Conservation (phyloP, 2,113 vertebrate species). For the Leucoraja erinaceus region DNA sequence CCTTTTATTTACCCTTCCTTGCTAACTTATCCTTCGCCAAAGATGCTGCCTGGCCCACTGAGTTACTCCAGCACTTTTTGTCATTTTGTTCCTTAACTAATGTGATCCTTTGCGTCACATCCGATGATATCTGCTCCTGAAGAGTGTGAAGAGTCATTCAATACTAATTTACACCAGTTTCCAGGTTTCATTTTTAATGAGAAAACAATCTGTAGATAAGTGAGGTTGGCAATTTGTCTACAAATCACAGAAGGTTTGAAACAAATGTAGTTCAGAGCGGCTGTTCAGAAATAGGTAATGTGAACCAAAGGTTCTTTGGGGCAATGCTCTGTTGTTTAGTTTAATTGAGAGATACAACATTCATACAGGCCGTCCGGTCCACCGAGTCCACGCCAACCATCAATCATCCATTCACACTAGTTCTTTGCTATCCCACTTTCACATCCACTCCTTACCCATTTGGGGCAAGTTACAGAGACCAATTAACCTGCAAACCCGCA, state of each 20-base stretch:
- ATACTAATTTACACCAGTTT: neutral
- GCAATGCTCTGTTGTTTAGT: neutral
- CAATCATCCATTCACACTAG: too few species aligned
- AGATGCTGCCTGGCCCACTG: too few species aligned
- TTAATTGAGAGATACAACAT: too few species aligned
- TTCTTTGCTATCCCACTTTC: too few species aligned
- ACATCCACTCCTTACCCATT: too few species aligned
- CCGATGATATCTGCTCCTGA: neutral
- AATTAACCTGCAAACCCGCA: too few species aligned
- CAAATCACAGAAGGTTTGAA: neutral
- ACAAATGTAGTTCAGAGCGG: neutral
- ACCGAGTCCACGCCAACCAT: too few species aligned
- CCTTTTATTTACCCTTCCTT: neutral
- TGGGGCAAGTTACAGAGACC: too few species aligned
- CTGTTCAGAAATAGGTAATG: neutral
- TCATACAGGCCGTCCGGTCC: too few species aligned
- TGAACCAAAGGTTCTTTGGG: neutral
- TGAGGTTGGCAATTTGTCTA: neutral
- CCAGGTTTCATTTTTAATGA: neutral
- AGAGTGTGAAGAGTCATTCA: neutral
- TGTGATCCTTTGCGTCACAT: neutral
- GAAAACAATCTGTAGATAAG: neutral
- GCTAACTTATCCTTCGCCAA: neutral
- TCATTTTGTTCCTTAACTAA: neutral
- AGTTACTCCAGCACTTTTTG: too few species aligned